Percentiles rank a stretch among this genome's conserved stretches.
These are phyloP conservation scores for Drosophila tripunctata DNA, from an alignment of 2,888 invertebrate genomes.

Conservation along the genomic window DNA sequence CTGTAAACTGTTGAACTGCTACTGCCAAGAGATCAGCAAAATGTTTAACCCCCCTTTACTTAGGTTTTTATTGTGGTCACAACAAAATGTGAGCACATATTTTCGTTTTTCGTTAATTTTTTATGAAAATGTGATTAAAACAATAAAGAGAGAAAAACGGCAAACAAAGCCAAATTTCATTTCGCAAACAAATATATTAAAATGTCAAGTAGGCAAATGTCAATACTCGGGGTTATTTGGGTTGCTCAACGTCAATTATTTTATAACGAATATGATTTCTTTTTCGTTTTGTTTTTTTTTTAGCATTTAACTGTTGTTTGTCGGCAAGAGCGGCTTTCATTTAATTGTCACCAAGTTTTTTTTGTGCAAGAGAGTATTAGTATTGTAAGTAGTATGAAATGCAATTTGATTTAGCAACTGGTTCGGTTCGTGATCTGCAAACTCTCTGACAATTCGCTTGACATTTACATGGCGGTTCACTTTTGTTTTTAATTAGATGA, in stretches of 20 bases:
- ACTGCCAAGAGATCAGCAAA: slow-evolving; percentile 57
- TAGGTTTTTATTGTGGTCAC: slow-evolving; percentile 52
- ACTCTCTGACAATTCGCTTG: slow-evolving; percentile 60
- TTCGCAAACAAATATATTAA: slow-evolving; percentile 72
- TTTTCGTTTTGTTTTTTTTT: slow-evolving; percentile 7
- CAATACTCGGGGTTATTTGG: slow-evolving; percentile 58
- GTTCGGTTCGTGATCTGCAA: slow-evolving; percentile 71
- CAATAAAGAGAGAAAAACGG: slow-evolving; percentile 12
- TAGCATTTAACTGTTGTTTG: slow-evolving; percentile 33
- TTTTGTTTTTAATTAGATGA: slow-evolving; percentile 77
- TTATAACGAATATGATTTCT: slow-evolving; percentile 62
- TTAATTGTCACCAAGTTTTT: slow-evolving; percentile 55
- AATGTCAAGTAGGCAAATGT: slow-evolving; percentile 77
- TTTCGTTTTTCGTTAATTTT: slow-evolving; percentile 14
- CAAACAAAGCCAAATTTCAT: slow-evolving; percentile 33
- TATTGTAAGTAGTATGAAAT: slow-evolving; percentile 40
- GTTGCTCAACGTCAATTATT: slow-evolving; percentile 60
- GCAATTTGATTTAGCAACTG: slow-evolving; percentile 78
- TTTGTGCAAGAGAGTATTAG: slow-evolving; percentile 30
- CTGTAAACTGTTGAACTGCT: slow-evolving; percentile 7
- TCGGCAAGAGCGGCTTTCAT: slow-evolving; percentile 47
- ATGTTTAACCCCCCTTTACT: slow-evolving; percentile 68
- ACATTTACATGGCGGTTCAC: slow-evolving; percentile 76
- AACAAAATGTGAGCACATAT: slow-evolving; percentile 21
- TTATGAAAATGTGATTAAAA: slow-evolving; percentile 54